These are phyloP conservation scores for Cerastis rubricosa DNA, from an alignment of 2,888 invertebrate species.

Conservation along the genomic window DNA sequence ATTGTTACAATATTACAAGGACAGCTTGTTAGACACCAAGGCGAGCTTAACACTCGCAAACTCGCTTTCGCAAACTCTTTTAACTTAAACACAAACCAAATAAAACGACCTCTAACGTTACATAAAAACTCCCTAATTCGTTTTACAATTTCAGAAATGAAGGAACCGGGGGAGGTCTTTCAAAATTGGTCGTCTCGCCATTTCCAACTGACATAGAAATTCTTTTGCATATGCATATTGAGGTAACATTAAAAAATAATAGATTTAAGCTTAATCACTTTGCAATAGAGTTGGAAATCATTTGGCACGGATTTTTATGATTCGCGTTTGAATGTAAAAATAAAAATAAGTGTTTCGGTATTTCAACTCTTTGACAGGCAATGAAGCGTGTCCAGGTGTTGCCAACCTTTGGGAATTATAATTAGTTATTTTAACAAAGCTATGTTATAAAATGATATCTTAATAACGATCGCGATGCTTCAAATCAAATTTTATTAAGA, in stretches of 20 bases:
- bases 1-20: background rate
- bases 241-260: conserved; percentile 26
- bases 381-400: conserved; percentile 73
- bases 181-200: conserved; percentile 56
- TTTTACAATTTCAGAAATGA: conserved; percentile 33
- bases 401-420: conserved; percentile 52
- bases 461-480: background rate
- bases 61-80: conserved; percentile 35
- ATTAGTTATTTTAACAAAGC: conserved; percentile 41
- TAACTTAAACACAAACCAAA: conserved; percentile 60
- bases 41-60: background rate
- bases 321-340: conserved; percentile 67
- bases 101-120: conserved; percentile 69
- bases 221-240: conserved; percentile 56
- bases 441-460: conserved; percentile 7
- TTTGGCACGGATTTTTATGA: conserved; percentile 36
- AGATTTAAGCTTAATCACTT: conserved; percentile 58
- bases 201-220: conserved; percentile 65
- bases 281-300: conserved; percentile 60
- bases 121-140: conserved; percentile 60
- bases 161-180: conserved; percentile 51
- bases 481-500: conserved; percentile 3
- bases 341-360: conserved; percentile 64
- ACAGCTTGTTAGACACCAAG: background rate
- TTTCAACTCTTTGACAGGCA: conserved; percentile 73